A percentile compares a stretch with the other conserved stretches of the same genome.
Evolutionary conservation across 2,888 invertebrate genomes (phyloP).

Genomic region (Alviniconcha strummeri): DNA sequence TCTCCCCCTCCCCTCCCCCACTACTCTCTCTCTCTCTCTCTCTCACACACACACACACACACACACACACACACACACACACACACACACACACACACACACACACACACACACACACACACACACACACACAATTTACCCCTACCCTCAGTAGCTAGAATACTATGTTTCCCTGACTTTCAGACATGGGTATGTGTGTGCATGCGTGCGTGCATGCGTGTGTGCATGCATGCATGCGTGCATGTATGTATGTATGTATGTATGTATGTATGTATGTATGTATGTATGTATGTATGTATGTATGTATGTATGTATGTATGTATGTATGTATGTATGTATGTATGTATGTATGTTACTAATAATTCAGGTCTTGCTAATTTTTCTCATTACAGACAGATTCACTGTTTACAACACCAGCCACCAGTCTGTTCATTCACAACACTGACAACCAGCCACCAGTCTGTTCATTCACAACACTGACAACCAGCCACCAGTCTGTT

Average conservation of each 20-base stretch:
- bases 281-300: not conserved
- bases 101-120: conserved; percentile 8
- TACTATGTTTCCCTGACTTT: too few species aligned
- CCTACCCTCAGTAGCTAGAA: too few species aligned
- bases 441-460: too few species aligned
- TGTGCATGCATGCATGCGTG: not conserved
- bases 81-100: conserved; percentile 3
- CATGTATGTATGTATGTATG: not conserved
- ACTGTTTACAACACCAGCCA: too few species aligned
- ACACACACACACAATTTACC: not conserved
- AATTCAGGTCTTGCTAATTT: too few species aligned
- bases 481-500: too few species aligned
- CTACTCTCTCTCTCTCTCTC: too few species aligned
- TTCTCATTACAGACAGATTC: too few species aligned
- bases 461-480: too few species aligned
- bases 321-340: not conserved
- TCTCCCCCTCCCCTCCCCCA: too few species aligned
- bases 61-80: conserved; percentile 6
- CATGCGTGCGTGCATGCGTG: not conserved
- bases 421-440: too few species aligned
- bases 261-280: not conserved
- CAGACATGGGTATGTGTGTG: not conserved
- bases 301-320: not conserved
- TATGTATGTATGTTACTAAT: not conserved
- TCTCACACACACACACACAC: conserved; percentile 5